phyloP scores from a whole-genome alignment of 2,113 vertebrate genomes.

The Dromas ardeola region DNA sequence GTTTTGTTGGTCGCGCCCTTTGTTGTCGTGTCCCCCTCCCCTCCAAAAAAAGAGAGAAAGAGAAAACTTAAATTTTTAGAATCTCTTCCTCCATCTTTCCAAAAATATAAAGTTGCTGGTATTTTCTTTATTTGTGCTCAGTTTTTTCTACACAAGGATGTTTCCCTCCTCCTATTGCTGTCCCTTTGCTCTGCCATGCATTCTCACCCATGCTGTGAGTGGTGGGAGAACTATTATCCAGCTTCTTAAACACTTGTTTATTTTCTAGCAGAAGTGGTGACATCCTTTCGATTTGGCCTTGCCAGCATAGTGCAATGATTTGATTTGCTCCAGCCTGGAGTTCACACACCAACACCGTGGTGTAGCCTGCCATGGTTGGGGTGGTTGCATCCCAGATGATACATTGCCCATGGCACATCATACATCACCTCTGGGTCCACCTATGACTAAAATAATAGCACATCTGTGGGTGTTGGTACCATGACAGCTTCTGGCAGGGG shows the following conservation, averaged over 20 bases:
- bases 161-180: background rate
- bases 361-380: background rate
- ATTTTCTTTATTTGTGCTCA: background rate
- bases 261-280: background rate
- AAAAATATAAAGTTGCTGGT: background rate
- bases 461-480: background rate
- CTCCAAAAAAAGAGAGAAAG: background rate
- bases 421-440: background rate
- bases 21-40: accelerated
- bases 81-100: no score
- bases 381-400: background rate
- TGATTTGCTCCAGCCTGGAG: background rate
- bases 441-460: background rate
- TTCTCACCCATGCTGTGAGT: accelerated
- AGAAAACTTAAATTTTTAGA: no score
- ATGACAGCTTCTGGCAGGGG: background rate
- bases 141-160: background rate
- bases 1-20: background rate
- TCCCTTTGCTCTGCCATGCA: background rate
- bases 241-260: background rate
- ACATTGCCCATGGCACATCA: accelerated
- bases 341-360: background rate
- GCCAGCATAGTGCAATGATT: background rate
- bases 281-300: background rate
- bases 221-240: background rate